A percentile compares a stretch with the other conserved stretches of the same genome.
Evolutionary conservation across 1,140 invertebrate species (phyloP).

Genomic region (Diprion similis): DNA sequence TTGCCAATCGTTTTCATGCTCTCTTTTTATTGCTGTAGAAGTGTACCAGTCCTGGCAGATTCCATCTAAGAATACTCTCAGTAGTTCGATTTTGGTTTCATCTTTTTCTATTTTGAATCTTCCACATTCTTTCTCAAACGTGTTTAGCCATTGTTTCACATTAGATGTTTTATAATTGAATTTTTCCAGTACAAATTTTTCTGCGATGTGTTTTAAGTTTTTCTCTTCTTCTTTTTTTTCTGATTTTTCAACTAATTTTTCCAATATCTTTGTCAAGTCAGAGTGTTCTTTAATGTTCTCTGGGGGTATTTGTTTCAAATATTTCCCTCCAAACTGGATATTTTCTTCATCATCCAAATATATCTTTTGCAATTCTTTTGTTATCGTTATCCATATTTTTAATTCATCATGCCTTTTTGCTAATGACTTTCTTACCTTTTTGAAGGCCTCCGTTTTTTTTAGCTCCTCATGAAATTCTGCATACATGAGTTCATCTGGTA

Average conservation of each 20-base stretch:
- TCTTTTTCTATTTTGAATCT: background rate
- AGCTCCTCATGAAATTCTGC: no score
- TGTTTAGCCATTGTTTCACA: conserved; percentile 18
- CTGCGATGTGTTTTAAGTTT: conserved; percentile 7
- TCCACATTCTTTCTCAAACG: conserved; percentile 20
- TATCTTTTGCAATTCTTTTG: no score
- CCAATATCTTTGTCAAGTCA: conserved; percentile 4
- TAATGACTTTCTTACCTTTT: no score
- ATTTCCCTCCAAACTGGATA: conserved; percentile 13
- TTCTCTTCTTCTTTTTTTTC: conserved; percentile 6
- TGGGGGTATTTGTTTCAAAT: background rate
- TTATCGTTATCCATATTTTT: no score
- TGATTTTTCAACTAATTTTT: conserved; percentile 21
- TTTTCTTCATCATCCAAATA: conserved; percentile 22
- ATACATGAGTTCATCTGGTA: no score
- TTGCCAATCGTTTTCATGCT: background rate
- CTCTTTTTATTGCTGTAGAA: conserved; percentile 19
- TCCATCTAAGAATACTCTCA: background rate
- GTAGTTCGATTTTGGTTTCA: background rate
- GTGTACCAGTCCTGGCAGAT: conserved; percentile 24
- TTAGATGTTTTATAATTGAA: conserved; percentile 18
- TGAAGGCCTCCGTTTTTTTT: no score
- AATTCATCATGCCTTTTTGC: no score
- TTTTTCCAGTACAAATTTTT: conserved; percentile 23
- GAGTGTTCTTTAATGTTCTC: background rate